Conservation (phyloP, 23 tunicate species). For the Diplosoma virens region DNA sequence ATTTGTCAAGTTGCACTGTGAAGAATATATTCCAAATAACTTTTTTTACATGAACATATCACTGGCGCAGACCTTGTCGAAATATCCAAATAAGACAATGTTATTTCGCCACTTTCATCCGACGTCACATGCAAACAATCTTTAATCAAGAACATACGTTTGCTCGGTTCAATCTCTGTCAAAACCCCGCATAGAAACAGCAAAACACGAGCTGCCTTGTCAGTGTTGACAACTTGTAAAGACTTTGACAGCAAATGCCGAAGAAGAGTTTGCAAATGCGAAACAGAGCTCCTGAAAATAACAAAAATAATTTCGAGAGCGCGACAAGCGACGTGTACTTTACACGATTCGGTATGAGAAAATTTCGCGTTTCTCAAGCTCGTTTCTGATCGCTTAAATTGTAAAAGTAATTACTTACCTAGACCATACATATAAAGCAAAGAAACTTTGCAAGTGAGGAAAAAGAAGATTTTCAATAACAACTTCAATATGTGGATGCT, state of each 20-base stretch:
- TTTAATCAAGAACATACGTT: not conserved
- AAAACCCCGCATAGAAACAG: slow-evolving; percentile 19
- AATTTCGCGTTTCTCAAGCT: not conserved
- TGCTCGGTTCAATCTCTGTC: not conserved
- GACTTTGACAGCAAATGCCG: not conserved
- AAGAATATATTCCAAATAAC: too few relatives aligned
- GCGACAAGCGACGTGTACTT: too few relatives aligned
- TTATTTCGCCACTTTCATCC: not conserved
- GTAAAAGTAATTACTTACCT: slow-evolving; percentile 6
- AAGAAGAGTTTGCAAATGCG: slow-evolving; percentile 5
- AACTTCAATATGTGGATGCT: not conserved
- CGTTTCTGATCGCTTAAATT: too few relatives aligned
- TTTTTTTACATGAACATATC: not conserved
- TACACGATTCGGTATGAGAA: too few relatives aligned
- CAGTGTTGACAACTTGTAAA: not conserved
- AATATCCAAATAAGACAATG: not conserved
- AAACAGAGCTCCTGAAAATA: slow-evolving; percentile 8
- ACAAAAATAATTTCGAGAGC: not conserved
- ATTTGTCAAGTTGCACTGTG: too few relatives aligned
- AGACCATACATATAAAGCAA: slow-evolving; percentile 13
- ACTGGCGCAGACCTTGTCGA: not conserved
- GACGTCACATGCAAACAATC: not conserved
- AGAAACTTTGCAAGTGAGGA: slow-evolving; percentile 3
- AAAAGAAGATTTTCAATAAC: not conserved
- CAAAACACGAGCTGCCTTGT: slow-evolving; percentile 1